Evolutionary conservation across 2,113 vertebrate genomes (phyloP), one percentile per base, ranked within the genome.

Genomic region (Sorex araneus): DNA sequence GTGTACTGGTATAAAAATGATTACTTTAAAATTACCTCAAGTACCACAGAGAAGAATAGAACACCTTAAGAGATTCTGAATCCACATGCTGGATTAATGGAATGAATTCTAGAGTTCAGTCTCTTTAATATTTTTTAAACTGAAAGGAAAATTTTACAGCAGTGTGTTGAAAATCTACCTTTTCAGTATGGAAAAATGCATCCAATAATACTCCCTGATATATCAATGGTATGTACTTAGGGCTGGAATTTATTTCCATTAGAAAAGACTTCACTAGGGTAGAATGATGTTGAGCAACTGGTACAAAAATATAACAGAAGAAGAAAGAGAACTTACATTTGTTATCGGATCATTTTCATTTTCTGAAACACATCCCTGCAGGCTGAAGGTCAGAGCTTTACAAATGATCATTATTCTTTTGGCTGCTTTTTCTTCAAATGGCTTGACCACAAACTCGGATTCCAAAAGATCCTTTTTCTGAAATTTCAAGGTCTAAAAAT

Each of bases 301-400:
- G 8, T 5, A 3, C 0, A n/a, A 12, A 12, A 21, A 63, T 27
- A 4, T 69, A 78, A 84, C 18, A 76, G 28, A 94, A 92, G 90
- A 75, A 57, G 87, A 3, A 93, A 87, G 73, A 60, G 85, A 93
- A 89, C 98, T 98, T 97, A 99, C 99, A 5, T 99, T 99, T 1
- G 99, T 99, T 84, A 98, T 23, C 0, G 99, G 99, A 92, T 98
- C 99, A 8, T 97, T 99, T 95, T 99, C 99, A 78, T 97, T 98
- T 96, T 99, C 99, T 19, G 97, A 99, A 92, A 99, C 95, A 92
- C 99, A 99, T 91, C 99, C 99, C 97, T 99, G 99, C 89, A 99
- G 98, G 96, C 98, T 99, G 88, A 99, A 97, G 97, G 93, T 98
- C 77, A 99, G 98, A 2, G 99, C 98, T 96, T 97, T 98, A 94